Evolutionary conservation across 2,797 vertebrate species (phyloP), one percentile per base, ranked within the genome.

Genomic region (Novumbra hubbsi): DNA sequence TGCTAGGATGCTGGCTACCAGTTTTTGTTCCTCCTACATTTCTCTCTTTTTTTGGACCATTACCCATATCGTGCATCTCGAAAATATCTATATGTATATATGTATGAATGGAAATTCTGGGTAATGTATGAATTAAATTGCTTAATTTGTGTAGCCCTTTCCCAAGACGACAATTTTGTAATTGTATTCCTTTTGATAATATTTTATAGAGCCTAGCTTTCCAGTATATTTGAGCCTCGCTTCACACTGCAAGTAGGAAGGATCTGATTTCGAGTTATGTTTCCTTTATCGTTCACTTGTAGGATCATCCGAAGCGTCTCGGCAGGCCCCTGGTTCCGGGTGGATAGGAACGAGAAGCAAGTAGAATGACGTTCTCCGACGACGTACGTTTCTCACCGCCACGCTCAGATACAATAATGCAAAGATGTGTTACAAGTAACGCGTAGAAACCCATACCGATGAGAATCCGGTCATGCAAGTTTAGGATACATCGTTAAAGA

Each of bases 301-400:
- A 95, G 76, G 77, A 95, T 92, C 88, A 95, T 87, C 84, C 95
- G 94, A 76, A 95, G 76, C 2, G 94, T 95, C 78, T 95, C 94
- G 78, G 94, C 94, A 70, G 95, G 92, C 94, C 94, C 94, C 95
- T 95, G 5, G 92, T 92, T 71, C 94, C 94, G 0, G 94, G 94
- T 21, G 94, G 94, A 76, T 95, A 79, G 0, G 94, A 94, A 30
- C 90, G 70, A 81, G 9, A 38, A 38, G 34, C 93, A 94, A 81
- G 76, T 85, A 2, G 83, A 88, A 76, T 95, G 94, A 70, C 93
- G 90, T 83, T 91, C 77, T 81, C 92, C 92, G 64, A 85, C 80
- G 57, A 94, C 94, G 78, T 94, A 95, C 34, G 92, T 64, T 60
- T 90, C 85, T 94, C 94, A 95, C 50, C 0, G 88, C 90, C 75